phyloP scores from a whole-genome alignment of 2,797 vertebrate genomes.

The Sebastes steindachneri region DNA sequence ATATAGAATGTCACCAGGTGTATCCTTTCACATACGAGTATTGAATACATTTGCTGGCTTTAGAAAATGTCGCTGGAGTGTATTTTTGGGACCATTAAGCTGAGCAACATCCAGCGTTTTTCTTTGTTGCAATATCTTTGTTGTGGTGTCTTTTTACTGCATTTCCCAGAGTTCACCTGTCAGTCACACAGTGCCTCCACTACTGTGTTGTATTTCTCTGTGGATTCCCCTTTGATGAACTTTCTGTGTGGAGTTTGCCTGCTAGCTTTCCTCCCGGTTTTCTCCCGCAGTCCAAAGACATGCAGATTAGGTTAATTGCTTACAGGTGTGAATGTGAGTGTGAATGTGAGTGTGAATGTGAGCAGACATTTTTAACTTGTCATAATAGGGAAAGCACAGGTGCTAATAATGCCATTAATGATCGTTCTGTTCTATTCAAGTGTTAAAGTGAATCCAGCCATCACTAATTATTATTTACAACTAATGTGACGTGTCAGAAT shows the following conservation, averaged over 20 bases:
- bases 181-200: constrained; percentile 35
- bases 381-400: background rate
- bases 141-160: constrained; percentile 25
- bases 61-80: background rate
- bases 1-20: background rate
- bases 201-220: background rate
- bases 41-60: background rate
- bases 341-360: background rate
- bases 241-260: constrained; percentile 36
- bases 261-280: constrained; percentile 9
- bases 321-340: background rate
- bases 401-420: constrained; percentile 7
- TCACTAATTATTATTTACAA: constrained; percentile 8
- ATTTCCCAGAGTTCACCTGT: constrained; percentile 38
- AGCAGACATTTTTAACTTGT: constrained; percentile 1
- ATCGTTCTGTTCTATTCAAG: background rate
- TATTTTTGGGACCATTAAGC: constrained; percentile 31
- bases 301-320: constrained; percentile 24
- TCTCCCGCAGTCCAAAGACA: constrained; percentile 12
- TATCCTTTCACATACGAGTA: background rate
- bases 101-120: constrained; percentile 2
- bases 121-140: constrained; percentile 22
- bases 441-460: constrained; percentile 4
- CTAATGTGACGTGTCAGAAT: background rate
- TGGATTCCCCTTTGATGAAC: constrained; percentile 41